Evolutionary conservation across 2,113 vertebrate genomes (phyloP).

Genomic region (Micronycteris hirsuta): DNA sequence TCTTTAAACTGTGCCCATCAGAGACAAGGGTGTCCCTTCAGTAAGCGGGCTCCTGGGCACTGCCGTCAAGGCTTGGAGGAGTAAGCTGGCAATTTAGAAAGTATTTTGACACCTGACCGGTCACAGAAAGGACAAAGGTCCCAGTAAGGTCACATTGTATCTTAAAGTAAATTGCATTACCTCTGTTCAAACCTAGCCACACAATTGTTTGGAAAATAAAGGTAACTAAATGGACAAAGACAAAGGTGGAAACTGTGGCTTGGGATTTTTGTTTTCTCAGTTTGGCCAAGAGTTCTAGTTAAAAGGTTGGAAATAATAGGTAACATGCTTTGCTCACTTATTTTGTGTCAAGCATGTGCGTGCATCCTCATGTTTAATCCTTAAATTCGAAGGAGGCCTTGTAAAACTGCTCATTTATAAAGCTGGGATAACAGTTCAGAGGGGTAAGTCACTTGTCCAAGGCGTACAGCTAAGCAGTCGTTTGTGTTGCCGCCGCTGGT

Average conservation of each 20-base stretch:
- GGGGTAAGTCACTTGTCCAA: background rate
- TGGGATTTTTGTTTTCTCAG: background rate
- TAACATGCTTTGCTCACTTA: background rate
- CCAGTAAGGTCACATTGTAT: background rate
- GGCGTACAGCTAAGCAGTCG: background rate
- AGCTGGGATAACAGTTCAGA: background rate
- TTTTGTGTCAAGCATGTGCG: background rate
- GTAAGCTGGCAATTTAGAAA: background rate
- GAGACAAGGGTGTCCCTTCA: background rate
- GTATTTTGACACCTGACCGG: background rate
- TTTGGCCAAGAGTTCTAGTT: background rate
- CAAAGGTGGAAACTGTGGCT: background rate
- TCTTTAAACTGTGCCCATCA: background rate
- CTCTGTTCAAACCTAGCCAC: background rate
- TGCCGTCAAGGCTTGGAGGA: background rate
- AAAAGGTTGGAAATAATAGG: background rate
- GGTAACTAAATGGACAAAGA: background rate
- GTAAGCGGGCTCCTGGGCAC: background rate
- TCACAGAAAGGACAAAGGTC: background rate
- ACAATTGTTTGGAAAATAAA: background rate
- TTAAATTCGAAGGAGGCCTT: background rate
- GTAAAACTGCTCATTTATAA: background rate
- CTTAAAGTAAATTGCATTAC: background rate
- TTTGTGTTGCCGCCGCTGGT: rapidly evolving
- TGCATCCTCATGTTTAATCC: background rate